These are phyloP conservation scores for Lycophotia porphyrea DNA, from an alignment of 2,888 invertebrate genomes.

Conservation along the genomic window DNA sequence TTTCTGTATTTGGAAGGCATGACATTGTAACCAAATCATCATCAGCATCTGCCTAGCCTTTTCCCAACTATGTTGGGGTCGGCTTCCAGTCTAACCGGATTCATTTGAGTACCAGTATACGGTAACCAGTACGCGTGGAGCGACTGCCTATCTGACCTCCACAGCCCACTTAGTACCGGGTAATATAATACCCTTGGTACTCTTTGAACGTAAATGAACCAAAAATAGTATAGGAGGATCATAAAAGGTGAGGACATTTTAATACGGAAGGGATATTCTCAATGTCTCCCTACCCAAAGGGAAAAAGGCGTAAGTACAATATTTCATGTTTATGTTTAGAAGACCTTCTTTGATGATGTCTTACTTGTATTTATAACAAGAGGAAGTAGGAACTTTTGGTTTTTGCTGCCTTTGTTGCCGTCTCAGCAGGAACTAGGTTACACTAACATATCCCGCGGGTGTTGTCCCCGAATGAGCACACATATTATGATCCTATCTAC, in stretches of 20 bases:
- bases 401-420: background rate
- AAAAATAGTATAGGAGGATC: background rate
- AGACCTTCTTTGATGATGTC: background rate
- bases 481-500: constrained; percentile 8
- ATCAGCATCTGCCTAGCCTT: too few species aligned
- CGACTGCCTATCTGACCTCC: too few species aligned
- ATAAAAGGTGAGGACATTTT: background rate
- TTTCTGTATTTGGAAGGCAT: background rate
- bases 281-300: too few species aligned
- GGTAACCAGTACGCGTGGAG: too few species aligned
- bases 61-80: too few species aligned
- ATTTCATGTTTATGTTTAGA: background rate
- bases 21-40: background rate
- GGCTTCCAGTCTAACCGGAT: too few species aligned
- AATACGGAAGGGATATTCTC: background rate
- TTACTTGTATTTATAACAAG: background rate
- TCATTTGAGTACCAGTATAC: too few species aligned
- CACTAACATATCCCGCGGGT: constrained; percentile 3
- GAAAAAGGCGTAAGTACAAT: background rate
- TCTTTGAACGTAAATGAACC: background rate
- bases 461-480: constrained; percentile 4
- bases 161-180: too few species aligned
- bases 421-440: constrained; percentile 10
- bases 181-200: too few species aligned
- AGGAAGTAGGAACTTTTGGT: background rate